A percentile compares a stretch with the other conserved stretches of the same genome.
Evolutionary conservation across 92 coral and sea anemone species (phyloP).

Genomic region (Nematostella vectensis): DNA sequence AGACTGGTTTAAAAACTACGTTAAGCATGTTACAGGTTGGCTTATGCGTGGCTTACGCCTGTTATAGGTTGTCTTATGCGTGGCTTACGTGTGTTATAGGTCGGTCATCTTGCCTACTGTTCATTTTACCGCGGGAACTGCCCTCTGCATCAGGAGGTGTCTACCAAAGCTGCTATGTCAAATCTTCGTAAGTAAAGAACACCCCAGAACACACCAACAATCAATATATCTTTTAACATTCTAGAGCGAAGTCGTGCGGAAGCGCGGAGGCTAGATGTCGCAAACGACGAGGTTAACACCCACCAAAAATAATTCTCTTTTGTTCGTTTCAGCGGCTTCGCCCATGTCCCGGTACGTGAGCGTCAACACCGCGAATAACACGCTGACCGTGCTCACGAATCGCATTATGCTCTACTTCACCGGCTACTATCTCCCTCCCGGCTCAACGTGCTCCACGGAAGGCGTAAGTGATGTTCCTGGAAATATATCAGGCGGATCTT

Average conservation of each 20-base stretch:
- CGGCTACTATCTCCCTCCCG: slow-evolving; percentile 27
- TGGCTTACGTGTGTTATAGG: slow-evolving; percentile 24
- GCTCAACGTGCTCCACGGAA: slow-evolving; percentile 7
- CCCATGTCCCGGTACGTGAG: slow-evolving; percentile 75
- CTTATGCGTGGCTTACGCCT: too few relatives aligned
- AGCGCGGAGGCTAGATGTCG: too few relatives aligned
- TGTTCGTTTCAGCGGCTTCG: slow-evolving; percentile 11
- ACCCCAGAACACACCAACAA: too few relatives aligned
- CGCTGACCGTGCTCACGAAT: slow-evolving; percentile 30
- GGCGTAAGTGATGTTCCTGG: slow-evolving; percentile 27
- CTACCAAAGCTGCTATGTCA: background rate
- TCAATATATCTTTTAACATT: too few relatives aligned
- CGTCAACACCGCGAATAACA: slow-evolving; percentile 19
- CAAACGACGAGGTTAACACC: too few relatives aligned
- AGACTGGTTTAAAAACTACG: too few relatives aligned
- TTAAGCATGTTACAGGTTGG: too few relatives aligned
- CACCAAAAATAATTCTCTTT: too few relatives aligned
- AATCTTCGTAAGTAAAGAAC: too few relatives aligned
- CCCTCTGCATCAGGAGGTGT: slow-evolving; percentile 48
- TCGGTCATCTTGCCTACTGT: slow-evolving; percentile 68
- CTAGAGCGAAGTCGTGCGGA: too few relatives aligned
- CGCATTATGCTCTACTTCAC: slow-evolving; percentile 58
- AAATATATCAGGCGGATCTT: background rate
- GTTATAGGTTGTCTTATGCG: background rate
- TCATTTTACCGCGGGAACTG: slow-evolving; percentile 64